phyloP scores from a whole-genome alignment of 2,113 vertebrate genomes.

The Nyctibius bracteatus region DNA sequence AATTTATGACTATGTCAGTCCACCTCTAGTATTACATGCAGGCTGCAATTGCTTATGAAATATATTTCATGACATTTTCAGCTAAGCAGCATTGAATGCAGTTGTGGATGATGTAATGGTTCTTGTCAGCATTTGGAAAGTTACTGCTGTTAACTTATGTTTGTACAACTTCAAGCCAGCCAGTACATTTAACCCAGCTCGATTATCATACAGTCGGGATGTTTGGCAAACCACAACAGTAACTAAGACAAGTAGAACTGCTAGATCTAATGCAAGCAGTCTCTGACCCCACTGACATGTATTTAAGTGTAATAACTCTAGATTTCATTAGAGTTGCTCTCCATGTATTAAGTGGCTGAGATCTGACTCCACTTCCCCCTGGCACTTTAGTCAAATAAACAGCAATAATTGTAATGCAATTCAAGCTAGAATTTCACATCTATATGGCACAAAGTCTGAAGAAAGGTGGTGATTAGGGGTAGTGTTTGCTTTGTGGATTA shows the following conservation, averaged over 20 bases:
- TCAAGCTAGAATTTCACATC: neutral
- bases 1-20: slow-evolving; percentile 33
- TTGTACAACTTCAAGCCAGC: neutral
- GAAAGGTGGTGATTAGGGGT: neutral
- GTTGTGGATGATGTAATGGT: neutral
- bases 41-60: neutral
- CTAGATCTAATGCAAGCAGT: neutral
- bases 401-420: neutral
- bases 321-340: neutral
- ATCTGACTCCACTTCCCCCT: neutral
- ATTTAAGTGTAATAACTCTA: neutral
- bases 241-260: neutral
- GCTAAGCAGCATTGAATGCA: neutral
- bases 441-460: neutral
- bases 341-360: neutral
- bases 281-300: neutral
- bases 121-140: neutral
- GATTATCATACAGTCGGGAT: neutral
- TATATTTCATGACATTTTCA: slow-evolving; percentile 14
- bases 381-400: neutral
- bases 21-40: slow-evolving; percentile 8
- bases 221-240: neutral
- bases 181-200: neutral
- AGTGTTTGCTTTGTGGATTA: neutral
- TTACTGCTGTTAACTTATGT: neutral